Base-by-base conservation (phyloP, 2,113 vertebrate genomes). In the Perognathus longimembris region DNA sequence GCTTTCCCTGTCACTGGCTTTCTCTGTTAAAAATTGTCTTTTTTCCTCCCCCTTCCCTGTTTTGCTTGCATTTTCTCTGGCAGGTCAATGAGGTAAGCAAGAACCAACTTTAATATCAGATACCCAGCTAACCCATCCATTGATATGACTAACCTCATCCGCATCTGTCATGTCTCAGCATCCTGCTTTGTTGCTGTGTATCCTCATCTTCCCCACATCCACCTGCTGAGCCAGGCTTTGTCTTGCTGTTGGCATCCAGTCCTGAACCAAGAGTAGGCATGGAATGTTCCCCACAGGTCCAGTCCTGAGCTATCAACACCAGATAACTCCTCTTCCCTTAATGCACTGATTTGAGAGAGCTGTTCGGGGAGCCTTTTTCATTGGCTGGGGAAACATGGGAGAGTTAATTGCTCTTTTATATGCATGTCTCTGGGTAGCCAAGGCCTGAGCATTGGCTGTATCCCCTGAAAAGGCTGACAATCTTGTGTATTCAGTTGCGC, bases 71-170 rank as follows among this genome's bases (percentile, higher is more conserved):
- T 98, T 98, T 98, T 98, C 98, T 98, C 97, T 75, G 98, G 98
- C 99, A 99, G 99, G 99, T 99, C 96, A 99, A 99, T 93, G 99
- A 99, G 99, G 99, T 99, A 99, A 99, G 99, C 98, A 71, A 95
- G 97, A 54, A 98, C 88, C 93, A 84, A 96, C 96, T 97, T 98
- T 95, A 93, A 96, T 96, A 70, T 70, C 94, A 97, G 96, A 97
- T 97, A 92, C 97, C 95, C 96, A 97, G 97, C 98, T 98, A 98
- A 98, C 98, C 97, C 96, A 79, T 94, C 96, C 96, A 94, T 96
- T 96, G 90, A 96, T 95, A 95, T 85, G 92, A 98, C 98, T 98
- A 98, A 98, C 97, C 89, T 18, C 89, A 78, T 85, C 96, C 90
- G 75, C 97, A 96, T 95, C 97, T 34, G 64, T 97, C 97, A 17